phyloP scores from a whole-genome alignment of 2,797 vertebrate species.

The Yasuhikotakia modesta region DNA sequence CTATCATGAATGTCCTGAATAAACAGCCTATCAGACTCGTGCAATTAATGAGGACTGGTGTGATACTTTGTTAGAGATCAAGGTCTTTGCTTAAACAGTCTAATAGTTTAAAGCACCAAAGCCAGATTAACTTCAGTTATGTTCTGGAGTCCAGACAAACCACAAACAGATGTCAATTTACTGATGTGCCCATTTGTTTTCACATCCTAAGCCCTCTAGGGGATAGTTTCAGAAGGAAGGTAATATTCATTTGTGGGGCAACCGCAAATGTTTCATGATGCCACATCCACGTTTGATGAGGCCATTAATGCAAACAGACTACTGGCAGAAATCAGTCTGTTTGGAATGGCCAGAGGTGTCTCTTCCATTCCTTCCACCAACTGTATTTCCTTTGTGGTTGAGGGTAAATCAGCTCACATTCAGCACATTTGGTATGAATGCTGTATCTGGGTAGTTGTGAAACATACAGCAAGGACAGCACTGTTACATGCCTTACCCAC shows the following conservation, averaged over 20 bases:
- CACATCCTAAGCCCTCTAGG: slow-evolving; percentile 51
- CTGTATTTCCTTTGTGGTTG: slow-evolving; percentile 9
- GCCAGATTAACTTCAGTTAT: slow-evolving; percentile 18
- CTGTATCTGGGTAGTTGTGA: not conserved
- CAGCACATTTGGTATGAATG: not conserved
- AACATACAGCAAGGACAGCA: not conserved
- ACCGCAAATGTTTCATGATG: slow-evolving; percentile 49
- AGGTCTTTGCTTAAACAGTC: slow-evolving; percentile 24
- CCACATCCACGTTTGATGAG: slow-evolving; percentile 47
- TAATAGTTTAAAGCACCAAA: slow-evolving; percentile 27
- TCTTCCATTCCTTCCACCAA: slow-evolving; percentile 31
- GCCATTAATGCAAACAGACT: slow-evolving; percentile 51
- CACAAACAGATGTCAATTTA: slow-evolving; percentile 61
- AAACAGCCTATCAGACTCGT: slow-evolving; percentile 6
- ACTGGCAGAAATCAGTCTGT: slow-evolving; percentile 38
- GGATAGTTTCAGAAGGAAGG: slow-evolving; percentile 57
- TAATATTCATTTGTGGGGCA: slow-evolving; percentile 56
- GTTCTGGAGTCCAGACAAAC: slow-evolving; percentile 49
- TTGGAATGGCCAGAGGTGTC: slow-evolving; percentile 36
- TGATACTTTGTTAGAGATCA: slow-evolving; percentile 27
- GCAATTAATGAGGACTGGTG: slow-evolving; percentile 25
- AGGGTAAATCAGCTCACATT: not conserved
- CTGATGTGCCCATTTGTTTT: slow-evolving; percentile 57
- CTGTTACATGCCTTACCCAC: not conserved
- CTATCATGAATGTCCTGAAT: slow-evolving; percentile 2